Base-by-base conservation (phyloP, 2,888 invertebrate species). In the Limnephilus lunatus region DNA sequence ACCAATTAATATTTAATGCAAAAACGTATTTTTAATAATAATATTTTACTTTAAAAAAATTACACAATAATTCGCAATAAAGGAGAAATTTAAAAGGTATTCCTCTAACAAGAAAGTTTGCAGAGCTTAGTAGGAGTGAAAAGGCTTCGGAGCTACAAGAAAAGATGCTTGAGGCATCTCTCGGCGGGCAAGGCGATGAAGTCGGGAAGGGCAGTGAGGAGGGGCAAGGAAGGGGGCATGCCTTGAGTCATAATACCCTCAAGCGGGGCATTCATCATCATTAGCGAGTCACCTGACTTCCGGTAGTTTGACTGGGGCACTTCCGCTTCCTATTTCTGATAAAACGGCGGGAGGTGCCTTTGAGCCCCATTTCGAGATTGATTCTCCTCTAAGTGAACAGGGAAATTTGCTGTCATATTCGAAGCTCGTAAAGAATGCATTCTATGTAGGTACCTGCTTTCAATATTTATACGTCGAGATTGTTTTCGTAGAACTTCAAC, bases 271-370 rank as follows among this genome's bases (percentile, higher is more conserved):
- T 93, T 92, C 93, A 93, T 93, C 93, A 93, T 93, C 93, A 93
- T 93, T 93, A 93, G 92, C 90, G 85, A 91, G 92, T 91, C 92
- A 85, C 93, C 91, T 92, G 91, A 90, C 93, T 93, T 92, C 92
- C 93, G 92, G 53, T 91, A 90, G 92, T 91, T 87, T 87, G 82
- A 90, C 91, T 91, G 82, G 68, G 81, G 90, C 85, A 68, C 90
- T 90, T 91, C 91, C 91, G 89, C 39, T 89, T 89, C 89, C 87
- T 89, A 90, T 83, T 83, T 90, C 90, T 83, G 90, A 90, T 90
- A 90, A 83, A 90, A 90, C 48, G 32, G 82, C 90, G 90, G 81
- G n/a, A 48, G 82, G 81, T 31, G 90, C 81, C 80, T 39, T 83
- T 90, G 53, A 81, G 81, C 81, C 90, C 39, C n/a, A 9, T 25